Percentiles rank a stretch among this genome's conserved stretches.
These are phyloP conservation scores for Bombus waltoni DNA, from an alignment of 1,140 invertebrate species.

Conservation along the genomic window DNA sequence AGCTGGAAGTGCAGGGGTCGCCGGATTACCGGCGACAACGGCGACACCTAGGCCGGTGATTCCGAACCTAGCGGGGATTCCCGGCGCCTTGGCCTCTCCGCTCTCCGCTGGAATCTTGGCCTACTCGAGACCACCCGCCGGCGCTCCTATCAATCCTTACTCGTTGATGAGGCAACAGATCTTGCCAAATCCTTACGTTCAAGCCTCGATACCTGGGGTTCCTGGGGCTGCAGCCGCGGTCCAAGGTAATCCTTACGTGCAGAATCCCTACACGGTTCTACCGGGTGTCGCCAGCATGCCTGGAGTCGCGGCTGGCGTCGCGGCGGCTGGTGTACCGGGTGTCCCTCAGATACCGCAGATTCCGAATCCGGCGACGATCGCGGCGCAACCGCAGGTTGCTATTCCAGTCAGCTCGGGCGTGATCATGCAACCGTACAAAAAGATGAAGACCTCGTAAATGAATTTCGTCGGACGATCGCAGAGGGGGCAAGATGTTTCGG, in stretches of 20 bases:
- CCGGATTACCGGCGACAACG: conserved; percentile 64
- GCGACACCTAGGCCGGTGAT: conserved; percentile 73
- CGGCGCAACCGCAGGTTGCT: conserved; percentile 78
- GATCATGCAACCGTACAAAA: conserved; percentile 91
- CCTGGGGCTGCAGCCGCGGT: conserved; percentile 76
- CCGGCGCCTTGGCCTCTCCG: conserved; percentile 71
- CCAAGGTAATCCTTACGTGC: conserved; percentile 76
- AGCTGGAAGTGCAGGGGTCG: conserved; percentile 72
- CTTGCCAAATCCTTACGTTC: conserved; percentile 77
- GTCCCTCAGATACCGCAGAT: conserved; percentile 78
- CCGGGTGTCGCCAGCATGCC: conserved; percentile 74
- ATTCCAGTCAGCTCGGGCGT: conserved; percentile 83
- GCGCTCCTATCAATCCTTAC: conserved; percentile 83
- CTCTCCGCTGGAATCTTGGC: conserved; percentile 81
- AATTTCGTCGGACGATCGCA: neutral
- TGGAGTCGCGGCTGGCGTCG: conserved; percentile 72
- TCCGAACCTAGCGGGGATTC: conserved; percentile 73
- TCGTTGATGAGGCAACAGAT: conserved; percentile 82
- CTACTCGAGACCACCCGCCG: conserved; percentile 83
- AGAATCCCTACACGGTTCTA: conserved; percentile 77
- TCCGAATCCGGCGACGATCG: conserved; percentile 78
- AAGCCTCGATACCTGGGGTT: conserved; percentile 72
- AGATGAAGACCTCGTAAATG: conserved; percentile 92
- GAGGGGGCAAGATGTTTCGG: neutral
- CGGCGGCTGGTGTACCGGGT: conserved; percentile 72